phyloP scores from a whole-genome alignment of 1,140 invertebrate species.

The Musca domestica region DNA sequence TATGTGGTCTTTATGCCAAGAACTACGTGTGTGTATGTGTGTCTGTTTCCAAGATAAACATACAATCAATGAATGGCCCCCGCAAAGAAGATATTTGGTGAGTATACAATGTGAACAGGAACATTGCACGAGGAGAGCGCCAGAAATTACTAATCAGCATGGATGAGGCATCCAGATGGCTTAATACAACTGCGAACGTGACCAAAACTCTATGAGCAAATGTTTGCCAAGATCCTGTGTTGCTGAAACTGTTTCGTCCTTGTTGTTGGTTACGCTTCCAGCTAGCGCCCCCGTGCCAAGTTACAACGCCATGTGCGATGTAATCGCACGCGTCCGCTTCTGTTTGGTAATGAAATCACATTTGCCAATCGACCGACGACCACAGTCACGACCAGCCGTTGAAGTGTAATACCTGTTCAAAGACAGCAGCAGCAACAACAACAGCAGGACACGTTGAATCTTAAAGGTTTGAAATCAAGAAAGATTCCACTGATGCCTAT shows the following conservation, averaged over 20 bases:
- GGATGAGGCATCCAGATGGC: constrained; percentile 17
- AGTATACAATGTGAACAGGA: too few species aligned
- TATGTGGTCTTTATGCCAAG: constrained; percentile 1
- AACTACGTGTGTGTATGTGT: background rate
- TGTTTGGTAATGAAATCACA: constrained; percentile 19
- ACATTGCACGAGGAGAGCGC: background rate
- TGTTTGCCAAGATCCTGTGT: too few species aligned
- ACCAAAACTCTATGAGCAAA: background rate
- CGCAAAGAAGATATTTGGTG: too few species aligned
- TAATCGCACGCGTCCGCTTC: background rate
- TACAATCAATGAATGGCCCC: too few species aligned
- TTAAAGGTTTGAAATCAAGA: constrained; percentile 18
- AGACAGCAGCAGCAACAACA: too few species aligned
- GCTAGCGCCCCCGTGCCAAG: background rate
- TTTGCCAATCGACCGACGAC: background rate
- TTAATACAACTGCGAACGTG: constrained; percentile 22
- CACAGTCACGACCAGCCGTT: background rate
- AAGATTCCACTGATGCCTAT: constrained; percentile 10
- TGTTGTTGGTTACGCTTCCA: background rate
- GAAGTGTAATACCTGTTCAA: too few species aligned
- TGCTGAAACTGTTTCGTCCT: background rate
- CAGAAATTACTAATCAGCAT: constrained; percentile 23
- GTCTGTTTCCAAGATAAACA: background rate
- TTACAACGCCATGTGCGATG: constrained; percentile 2
- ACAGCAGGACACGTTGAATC: background rate